Conservation (phyloP, 1,140 invertebrate species). For the Orussus abietinus region DNA sequence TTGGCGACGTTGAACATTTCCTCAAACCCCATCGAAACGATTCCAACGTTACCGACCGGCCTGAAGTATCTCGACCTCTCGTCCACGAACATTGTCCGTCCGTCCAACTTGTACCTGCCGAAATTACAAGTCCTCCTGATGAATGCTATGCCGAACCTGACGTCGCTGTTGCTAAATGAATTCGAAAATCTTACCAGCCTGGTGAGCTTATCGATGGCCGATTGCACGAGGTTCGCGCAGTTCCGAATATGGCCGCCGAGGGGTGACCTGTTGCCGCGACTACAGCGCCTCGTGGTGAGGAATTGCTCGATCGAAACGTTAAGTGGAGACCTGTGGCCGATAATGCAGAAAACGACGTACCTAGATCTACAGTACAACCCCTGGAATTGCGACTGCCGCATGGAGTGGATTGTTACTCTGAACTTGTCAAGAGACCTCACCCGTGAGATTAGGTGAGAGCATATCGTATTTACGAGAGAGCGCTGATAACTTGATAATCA, state of each 20-base stretch:
- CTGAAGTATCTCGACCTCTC: constrained; percentile 41
- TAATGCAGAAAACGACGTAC: constrained; percentile 36
- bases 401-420: constrained; percentile 42
- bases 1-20: constrained; percentile 41
- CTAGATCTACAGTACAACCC: constrained; percentile 48
- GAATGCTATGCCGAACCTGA: constrained; percentile 40
- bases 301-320: constrained; percentile 34
- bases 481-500: too few relatives aligned
- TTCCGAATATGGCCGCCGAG: constrained; percentile 30
- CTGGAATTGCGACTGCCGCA: constrained; percentile 48
- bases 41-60: constrained; percentile 34
- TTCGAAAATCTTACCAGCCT: constrained; percentile 41
- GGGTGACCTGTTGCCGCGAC: constrained; percentile 28
- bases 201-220: constrained; percentile 32
- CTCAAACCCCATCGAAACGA: constrained; percentile 35
- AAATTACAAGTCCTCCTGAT: constrained; percentile 29
- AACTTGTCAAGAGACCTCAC: constrained; percentile 32
- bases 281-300: constrained; percentile 35
- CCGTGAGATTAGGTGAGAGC: constrained; percentile 42
- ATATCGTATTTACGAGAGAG: too few relatives aligned
- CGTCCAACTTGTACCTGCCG: constrained; percentile 33
- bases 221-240: constrained; percentile 27
- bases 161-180: constrained; percentile 36
- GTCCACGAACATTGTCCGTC: constrained; percentile 30
- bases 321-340: constrained; percentile 28